Evolutionary conservation across 2,888 invertebrate genomes (phyloP), one percentile per base, ranked within the genome.

Genomic region (Pristionchus entomophagus): DNA sequence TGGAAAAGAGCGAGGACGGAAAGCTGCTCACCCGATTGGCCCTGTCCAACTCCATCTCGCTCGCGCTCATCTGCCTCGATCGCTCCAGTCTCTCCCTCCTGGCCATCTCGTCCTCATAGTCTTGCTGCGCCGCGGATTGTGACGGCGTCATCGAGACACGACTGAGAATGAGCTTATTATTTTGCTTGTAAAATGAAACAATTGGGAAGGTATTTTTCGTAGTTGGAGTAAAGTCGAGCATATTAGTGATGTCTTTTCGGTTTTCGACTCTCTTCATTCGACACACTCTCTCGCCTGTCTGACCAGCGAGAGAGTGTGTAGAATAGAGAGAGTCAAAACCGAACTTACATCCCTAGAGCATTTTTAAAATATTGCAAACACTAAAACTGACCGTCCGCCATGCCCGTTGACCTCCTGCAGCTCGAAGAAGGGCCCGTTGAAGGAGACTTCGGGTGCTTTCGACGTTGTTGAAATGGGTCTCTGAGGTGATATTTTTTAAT

Each of bases 381-480:
- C n/a, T n/a, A n/a, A n/a, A n/a, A n/a, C 51, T 69, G 19, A 85
- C 51, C 77, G 38, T 77, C 35, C 86, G 29, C 81, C 77, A 53
- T 29, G 90, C 49, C 87, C 88, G 32, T 53, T 80, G 17, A 93
- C 89, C 85, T 93, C 92, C 73, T 93, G 92, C 22, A 93, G 84
- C 59, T 90, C 88, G 88, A 93, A 93, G 87, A 93, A 93, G n/a
- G 93, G 93, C 0, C 93, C 93, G 82, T 93, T 92, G 88, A 93
- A 93, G n/a, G 89, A 49, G 49, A 65, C 65, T 4, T 78, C 86
- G 12, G 85, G 87, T 19, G 89, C 89, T 51, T 89, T 78, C 5
- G 88, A 89, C 2, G 87, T 87, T 29, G 86, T 77, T 6, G 89
- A 88, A 6, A 87, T 86, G 32, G 88, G 86, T 78, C 89, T 77